Percentiles rank a stretch among this genome's conserved stretches.
phyloP scores from a whole-genome alignment of 1,140 invertebrate species.

The Cydia splendana region DNA sequence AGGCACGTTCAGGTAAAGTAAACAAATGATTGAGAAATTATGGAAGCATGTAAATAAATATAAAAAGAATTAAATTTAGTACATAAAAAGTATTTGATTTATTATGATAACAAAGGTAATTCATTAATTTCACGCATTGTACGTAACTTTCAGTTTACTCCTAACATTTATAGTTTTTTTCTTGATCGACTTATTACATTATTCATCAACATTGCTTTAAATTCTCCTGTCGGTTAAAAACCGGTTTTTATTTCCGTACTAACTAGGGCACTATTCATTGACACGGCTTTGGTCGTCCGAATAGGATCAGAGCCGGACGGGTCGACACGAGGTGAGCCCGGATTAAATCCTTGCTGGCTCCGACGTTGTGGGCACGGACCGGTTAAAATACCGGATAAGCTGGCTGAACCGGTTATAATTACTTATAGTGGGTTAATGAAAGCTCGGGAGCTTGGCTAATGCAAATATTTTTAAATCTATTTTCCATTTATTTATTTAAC shows the following conservation, averaged over 20 bases:
- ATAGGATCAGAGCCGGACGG: neutral
- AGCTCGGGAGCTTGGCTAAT: neutral
- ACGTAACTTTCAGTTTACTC: too few species aligned
- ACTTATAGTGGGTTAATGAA: neutral
- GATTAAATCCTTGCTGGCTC: neutral
- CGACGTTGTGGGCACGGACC: neutral
- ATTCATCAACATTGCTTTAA: too few species aligned
- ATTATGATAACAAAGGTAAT: too few species aligned
- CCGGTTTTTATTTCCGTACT: neutral
- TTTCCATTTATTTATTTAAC: neutral
- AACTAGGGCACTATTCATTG: conserved; percentile 1
- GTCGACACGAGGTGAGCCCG: conserved; percentile 13
- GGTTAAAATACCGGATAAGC: conserved; percentile 10
- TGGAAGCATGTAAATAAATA: too few species aligned
- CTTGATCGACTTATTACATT: too few species aligned
- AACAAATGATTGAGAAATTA: too few species aligned
- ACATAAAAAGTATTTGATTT: too few species aligned
- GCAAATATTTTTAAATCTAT: neutral
- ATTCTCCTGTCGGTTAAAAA: neutral
- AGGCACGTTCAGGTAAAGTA: too few species aligned
- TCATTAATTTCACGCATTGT: too few species aligned
- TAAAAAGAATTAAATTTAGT: too few species aligned
- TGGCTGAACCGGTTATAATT: conserved; percentile 3
- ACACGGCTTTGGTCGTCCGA: neutral
- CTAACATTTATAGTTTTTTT: too few species aligned